A percentile compares a stretch with the other conserved stretches of the same genome.
phyloP scores from a whole-genome alignment of 2,113 vertebrate species.

The Sakesphorus luctuosus region DNA sequence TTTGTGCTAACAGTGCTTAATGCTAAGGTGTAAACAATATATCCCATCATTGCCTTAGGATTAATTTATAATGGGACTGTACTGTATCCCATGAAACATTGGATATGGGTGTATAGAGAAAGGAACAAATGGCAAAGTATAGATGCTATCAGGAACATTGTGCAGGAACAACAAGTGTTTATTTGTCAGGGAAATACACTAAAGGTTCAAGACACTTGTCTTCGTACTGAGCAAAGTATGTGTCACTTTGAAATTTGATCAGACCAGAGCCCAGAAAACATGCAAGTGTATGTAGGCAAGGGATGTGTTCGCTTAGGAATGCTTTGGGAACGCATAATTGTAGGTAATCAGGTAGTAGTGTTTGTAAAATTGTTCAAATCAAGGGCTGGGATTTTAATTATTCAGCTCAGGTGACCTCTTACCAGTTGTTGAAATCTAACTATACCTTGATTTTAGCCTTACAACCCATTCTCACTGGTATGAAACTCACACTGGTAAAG shows the following conservation, averaged over 20 bases:
- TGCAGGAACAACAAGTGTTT: not conserved
- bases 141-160: not conserved
- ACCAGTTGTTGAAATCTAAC: not conserved
- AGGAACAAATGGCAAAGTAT: not conserved
- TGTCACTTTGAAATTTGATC: not conserved
- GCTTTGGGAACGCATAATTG: not conserved
- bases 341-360: not conserved
- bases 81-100: not conserved
- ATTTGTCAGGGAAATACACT: not conserved
- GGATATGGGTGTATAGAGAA: not conserved
- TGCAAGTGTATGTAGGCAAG: not conserved
- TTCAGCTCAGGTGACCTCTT: not conserved
- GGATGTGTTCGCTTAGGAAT: not conserved
- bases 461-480: not conserved
- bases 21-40: not conserved
- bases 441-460: not conserved
- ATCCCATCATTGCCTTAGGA: not conserved
- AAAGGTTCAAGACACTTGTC: not conserved
- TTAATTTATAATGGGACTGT: not conserved
- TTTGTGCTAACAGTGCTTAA: not conserved
- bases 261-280: not conserved
- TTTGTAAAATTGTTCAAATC: not conserved
- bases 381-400: not conserved
- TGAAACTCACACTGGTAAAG: not conserved
- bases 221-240: not conserved